Conservation (phyloP, 2,113 vertebrate genomes). For the Corythaeola cristata region DNA sequence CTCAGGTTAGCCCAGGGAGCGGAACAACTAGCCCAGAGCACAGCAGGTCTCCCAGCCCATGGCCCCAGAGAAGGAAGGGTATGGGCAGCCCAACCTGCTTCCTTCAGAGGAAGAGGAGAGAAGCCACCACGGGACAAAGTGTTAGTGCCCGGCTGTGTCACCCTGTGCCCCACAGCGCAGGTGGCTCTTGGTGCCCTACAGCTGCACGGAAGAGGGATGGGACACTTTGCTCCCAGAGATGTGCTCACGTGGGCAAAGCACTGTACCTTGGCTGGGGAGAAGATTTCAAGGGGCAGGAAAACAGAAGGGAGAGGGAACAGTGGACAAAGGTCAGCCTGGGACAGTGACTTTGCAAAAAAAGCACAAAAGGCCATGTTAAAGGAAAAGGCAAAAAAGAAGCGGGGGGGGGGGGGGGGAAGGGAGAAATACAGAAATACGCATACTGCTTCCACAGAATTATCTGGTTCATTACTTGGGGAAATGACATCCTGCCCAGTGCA, state of each 20-base stretch:
- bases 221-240: neutral
- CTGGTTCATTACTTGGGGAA: neutral
- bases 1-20: neutral
- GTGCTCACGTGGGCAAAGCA: neutral
- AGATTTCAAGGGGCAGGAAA: neutral
- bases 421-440: neutral
- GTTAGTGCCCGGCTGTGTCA: neutral
- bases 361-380: neutral
- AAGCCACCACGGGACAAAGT: fast-evolving
- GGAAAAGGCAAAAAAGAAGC: neutral
- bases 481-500: neutral
- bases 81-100: neutral
- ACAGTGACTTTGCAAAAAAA: neutral
- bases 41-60: neutral
- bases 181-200: neutral
- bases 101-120: neutral
- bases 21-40: neutral
- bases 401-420: fast-evolving
- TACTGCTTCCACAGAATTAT: neutral
- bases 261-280: neutral
- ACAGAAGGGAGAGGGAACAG: neutral
- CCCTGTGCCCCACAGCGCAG: neutral
- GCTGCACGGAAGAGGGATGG: fast-evolving
- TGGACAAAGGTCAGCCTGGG: constrained; percentile 20
- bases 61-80: neutral